phyloP scores from a whole-genome alignment of 2,888 invertebrate species.

The Hyppa rectilinea region DNA sequence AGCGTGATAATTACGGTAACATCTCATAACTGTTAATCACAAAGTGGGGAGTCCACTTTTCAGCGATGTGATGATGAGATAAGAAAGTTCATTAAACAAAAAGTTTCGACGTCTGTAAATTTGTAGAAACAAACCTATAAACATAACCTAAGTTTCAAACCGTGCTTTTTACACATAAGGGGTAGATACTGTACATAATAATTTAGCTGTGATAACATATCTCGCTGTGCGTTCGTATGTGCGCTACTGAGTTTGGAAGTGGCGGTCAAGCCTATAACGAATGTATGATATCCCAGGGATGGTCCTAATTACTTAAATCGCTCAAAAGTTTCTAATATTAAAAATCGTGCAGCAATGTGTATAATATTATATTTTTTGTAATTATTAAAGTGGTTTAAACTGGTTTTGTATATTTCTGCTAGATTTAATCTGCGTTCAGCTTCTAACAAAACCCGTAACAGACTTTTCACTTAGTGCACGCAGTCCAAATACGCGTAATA shows the following conservation, averaged over 20 bases:
- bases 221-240: conserved; percentile 48
- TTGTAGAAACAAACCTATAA: too few relatives aligned
- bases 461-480: conserved; percentile 63
- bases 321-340: not conserved
- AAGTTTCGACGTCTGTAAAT: conserved; percentile 4
- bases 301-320: conserved; percentile 17
- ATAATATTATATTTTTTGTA: too few relatives aligned
- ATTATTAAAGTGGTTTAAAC: not conserved
- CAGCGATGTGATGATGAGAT: not conserved
- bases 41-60: not conserved
- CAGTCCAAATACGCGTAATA: conserved; percentile 84
- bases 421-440: conserved; percentile 1
- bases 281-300: conserved; percentile 23
- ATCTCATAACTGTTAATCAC: not conserved
- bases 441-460: conserved; percentile 15
- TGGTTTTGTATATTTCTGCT: not conserved
- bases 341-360: not conserved
- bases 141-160: conserved; percentile 8
- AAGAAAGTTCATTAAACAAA: conserved; percentile 4
- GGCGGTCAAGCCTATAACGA: conserved; percentile 33
- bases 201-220: conserved; percentile 75
- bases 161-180: conserved; percentile 45
- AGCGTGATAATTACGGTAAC: not conserved
- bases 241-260: conserved; percentile 58
- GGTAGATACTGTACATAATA: conserved; percentile 69